Evolutionary conservation across 2,888 invertebrate species (phyloP).

Genomic region (Zygogramma bicolorata): DNA sequence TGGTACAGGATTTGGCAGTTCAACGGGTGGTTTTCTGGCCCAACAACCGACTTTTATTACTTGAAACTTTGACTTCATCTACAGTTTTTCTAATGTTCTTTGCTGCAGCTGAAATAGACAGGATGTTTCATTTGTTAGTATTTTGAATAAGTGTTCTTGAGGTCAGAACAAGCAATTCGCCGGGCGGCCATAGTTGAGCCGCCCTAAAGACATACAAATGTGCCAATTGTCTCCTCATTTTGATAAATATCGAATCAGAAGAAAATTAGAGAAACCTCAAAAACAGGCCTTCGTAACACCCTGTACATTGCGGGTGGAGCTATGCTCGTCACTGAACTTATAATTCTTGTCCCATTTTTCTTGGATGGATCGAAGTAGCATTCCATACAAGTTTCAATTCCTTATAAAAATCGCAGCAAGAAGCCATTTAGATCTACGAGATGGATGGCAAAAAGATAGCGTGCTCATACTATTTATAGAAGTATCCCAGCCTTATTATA

Average conservation of each 20-base stretch:
- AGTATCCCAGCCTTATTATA: constrained; percentile 12
- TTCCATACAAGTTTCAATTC: constrained; percentile 14
- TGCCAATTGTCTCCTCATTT: too few species aligned
- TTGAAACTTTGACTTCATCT: too few species aligned
- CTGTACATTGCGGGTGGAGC: neutral
- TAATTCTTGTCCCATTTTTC: neutral
- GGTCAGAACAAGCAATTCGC: too few species aligned
- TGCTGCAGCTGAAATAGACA: too few species aligned
- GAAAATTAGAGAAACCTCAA: too few species aligned
- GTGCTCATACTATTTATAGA: constrained; percentile 21
- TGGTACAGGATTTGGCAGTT: neutral
- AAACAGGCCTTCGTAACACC: too few species aligned
- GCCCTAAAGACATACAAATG: too few species aligned
- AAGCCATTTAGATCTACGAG: constrained; percentile 17
- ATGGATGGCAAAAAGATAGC: constrained; percentile 15
- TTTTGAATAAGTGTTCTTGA: too few species aligned
- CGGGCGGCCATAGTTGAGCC: too few species aligned
- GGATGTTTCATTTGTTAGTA: too few species aligned
- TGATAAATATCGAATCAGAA: too few species aligned
- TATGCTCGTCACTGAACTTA: neutral
- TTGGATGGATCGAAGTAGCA: neutral
- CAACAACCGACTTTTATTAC: neutral
- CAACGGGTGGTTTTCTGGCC: neutral
- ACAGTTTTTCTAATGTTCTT: too few species aligned
- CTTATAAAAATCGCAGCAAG: constrained; percentile 12